Conservation (phyloP, 2,797 vertebrate genomes). For the Lateolabrax maculatus region DNA sequence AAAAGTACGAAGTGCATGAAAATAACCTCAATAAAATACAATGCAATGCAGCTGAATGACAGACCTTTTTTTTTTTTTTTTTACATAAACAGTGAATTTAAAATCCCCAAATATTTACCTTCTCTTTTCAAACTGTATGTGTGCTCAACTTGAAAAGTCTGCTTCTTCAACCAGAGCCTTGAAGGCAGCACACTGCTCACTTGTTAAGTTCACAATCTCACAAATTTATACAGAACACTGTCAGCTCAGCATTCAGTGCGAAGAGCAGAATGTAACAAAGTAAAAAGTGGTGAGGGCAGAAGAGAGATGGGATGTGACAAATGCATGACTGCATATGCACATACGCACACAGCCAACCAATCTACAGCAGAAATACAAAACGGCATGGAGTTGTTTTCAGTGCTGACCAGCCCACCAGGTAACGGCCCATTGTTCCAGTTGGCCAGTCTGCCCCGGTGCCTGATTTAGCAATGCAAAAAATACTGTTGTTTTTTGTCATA, state of each 20-base stretch:
- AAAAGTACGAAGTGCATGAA: background rate
- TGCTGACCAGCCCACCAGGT: conserved; percentile 34
- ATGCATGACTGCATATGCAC: conserved; percentile 18
- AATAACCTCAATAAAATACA: background rate
- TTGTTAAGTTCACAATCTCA: conserved; percentile 43
- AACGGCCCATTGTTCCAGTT: conserved; percentile 38
- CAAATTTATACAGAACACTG: conserved; percentile 55
- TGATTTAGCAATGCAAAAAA: conserved; percentile 22
- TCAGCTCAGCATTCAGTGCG: conserved; percentile 48
- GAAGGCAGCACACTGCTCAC: conserved; percentile 26
- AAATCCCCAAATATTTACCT: background rate
- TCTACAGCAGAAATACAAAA: conserved; percentile 38
- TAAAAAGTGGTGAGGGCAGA: background rate
- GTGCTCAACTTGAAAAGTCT: background rate
- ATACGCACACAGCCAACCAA: conserved; percentile 22
- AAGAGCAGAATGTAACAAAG: conserved; percentile 32
- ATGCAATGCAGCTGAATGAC: no score
- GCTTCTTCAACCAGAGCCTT: conserved; percentile 7
- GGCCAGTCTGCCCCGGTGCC: conserved; percentile 8
- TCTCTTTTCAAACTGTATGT: background rate
- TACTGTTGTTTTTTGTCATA: conserved; percentile 35
- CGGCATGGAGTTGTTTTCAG: conserved; percentile 13
- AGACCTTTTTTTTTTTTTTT: no score
- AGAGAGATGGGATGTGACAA: conserved; percentile 42
- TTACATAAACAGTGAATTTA: background rate